A percentile compares a stretch with the other conserved stretches of the same genome.
phyloP scores from a whole-genome alignment of 2,888 invertebrate genomes.

The Cataglyphis albicans region DNA sequence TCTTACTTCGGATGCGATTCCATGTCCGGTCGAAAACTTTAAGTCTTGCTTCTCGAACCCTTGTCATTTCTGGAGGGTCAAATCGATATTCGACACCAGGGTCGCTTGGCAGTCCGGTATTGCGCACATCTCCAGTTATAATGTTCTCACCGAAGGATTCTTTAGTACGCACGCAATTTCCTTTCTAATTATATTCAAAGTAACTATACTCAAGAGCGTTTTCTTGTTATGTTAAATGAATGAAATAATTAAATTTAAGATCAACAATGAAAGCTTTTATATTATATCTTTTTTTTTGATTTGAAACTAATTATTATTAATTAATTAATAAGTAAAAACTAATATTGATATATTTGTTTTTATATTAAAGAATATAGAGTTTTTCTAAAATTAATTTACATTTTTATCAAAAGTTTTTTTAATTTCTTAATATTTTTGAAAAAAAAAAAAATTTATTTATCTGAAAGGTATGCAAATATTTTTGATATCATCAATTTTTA shows the following conservation, averaged over 20 bases:
- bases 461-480: too few species aligned
- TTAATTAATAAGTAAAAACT: too few species aligned
- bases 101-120: neutral
- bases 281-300: too few species aligned
- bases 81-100: slow-evolving; percentile 58
- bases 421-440: too few species aligned
- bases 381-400: too few species aligned
- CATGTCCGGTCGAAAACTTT: slow-evolving; percentile 37
- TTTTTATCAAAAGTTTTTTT: too few species aligned
- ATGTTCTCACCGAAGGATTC: neutral
- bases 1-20: neutral
- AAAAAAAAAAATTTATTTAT: too few species aligned
- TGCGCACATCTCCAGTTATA: slow-evolving; percentile 17
- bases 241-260: neutral
- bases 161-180: neutral
- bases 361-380: too few species aligned
- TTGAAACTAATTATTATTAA: too few species aligned
- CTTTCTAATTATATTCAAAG: neutral
- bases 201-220: neutral
- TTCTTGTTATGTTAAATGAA: neutral
- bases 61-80: slow-evolving; percentile 36
- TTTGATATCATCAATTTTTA: too few species aligned
- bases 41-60: slow-evolving; percentile 30
- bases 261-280: too few species aligned
- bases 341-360: too few species aligned